Conservation (phyloP, 2,797 vertebrate genomes). For the Periophthalmus magnuspinnatus region DNA sequence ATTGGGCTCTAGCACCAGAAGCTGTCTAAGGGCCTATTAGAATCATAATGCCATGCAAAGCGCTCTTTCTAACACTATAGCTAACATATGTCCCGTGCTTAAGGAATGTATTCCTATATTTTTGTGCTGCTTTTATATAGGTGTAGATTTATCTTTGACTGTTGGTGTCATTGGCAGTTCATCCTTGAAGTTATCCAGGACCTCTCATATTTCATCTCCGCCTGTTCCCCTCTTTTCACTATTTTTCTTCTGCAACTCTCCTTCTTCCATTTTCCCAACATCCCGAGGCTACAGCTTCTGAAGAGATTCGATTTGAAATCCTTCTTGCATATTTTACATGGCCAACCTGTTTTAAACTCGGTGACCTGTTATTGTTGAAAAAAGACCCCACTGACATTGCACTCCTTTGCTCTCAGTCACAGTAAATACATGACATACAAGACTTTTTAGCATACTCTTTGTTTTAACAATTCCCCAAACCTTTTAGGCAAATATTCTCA, state of each 20-base stretch:
- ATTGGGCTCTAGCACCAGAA: no score
- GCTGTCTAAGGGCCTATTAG: no score
- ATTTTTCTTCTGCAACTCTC: slow-evolving; percentile 3
- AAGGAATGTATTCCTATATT: not conserved
- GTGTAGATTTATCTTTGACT: slow-evolving; percentile 14
- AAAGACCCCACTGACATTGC: slow-evolving; percentile 42
- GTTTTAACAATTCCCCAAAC: slow-evolving; percentile 4
- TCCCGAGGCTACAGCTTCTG: slow-evolving; percentile 49
- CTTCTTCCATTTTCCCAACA: slow-evolving; percentile 50
- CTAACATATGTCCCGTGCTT: no score
- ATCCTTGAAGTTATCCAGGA: slow-evolving; percentile 23
- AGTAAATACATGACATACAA: slow-evolving; percentile 19
- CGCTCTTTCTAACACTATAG: no score
- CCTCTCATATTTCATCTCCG: slow-evolving; percentile 14
- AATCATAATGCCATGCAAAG: no score
- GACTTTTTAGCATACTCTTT: not conserved
- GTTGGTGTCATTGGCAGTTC: slow-evolving; percentile 27
- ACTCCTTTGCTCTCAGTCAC: slow-evolving; percentile 40
- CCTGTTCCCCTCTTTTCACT: not conserved
- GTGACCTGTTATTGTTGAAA: slow-evolving; percentile 38
- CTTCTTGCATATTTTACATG: slow-evolving; percentile 63
- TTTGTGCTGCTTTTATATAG: not conserved
- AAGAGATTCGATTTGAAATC: slow-evolving; percentile 60
- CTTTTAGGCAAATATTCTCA: slow-evolving; percentile 5
- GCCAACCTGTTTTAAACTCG: slow-evolving; percentile 49